phyloP scores from a whole-genome alignment of 2,113 vertebrate species.

The Aphyosemion australe region DNA sequence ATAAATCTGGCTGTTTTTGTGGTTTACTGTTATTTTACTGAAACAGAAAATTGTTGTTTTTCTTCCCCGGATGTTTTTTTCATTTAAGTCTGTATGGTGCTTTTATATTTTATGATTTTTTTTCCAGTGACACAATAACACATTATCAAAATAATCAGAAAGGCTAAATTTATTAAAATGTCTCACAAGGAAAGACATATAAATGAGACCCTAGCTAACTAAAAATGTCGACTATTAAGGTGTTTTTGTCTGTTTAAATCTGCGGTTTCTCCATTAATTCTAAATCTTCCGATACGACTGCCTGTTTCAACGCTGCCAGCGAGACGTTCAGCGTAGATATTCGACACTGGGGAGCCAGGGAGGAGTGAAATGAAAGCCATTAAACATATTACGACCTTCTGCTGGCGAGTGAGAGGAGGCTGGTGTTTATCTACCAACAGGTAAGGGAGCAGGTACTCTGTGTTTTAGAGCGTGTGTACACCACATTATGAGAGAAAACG shows the following conservation, averaged over 20 bases:
- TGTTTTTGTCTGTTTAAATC: not conserved
- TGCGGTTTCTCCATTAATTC: not conserved
- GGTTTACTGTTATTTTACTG: no score
- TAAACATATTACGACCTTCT: slow-evolving; percentile 47
- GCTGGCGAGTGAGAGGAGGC: slow-evolving; percentile 12
- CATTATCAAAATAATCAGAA: no score
- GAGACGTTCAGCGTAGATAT: slow-evolving; percentile 34
- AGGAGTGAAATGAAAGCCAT: slow-evolving; percentile 47
- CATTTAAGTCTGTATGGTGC: no score
- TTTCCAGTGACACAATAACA: no score
- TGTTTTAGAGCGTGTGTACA: slow-evolving; percentile 1
- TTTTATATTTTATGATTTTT: no score
- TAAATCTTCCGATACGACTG: not conserved
- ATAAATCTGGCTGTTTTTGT: no score
- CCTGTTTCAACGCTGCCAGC: slow-evolving; percentile 16
- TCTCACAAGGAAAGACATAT: not conserved
- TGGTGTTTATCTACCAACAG: slow-evolving; percentile 30
- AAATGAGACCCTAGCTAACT: not conserved
- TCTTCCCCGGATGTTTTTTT: no score
- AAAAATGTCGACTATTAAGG: no score
- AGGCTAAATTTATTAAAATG: slow-evolving; percentile 12
- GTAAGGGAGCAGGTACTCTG: not conserved
- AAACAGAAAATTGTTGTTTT: no score
- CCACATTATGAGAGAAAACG: not conserved
- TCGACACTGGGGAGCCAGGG: slow-evolving; percentile 15